phyloP scores from a whole-genome alignment of 2,113 vertebrate species.

The Sceloporus undulatus region DNA sequence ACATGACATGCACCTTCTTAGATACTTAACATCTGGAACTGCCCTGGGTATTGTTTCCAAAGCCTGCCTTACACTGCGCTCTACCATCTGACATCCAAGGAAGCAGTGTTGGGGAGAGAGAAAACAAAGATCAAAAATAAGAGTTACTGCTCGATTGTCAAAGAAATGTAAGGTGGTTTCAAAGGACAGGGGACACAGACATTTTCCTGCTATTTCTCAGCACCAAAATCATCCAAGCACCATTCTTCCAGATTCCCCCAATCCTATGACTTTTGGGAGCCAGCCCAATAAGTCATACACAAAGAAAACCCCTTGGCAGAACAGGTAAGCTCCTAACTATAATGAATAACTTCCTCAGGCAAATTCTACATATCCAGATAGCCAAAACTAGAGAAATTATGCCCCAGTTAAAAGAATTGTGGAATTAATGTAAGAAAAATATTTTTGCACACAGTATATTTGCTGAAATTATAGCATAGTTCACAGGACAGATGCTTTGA shows the following conservation, averaged over 20 bases:
- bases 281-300: neutral
- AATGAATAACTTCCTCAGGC: neutral
- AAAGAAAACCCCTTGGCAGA: neutral
- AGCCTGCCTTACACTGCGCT: neutral
- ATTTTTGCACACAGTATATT: no score
- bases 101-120: neutral
- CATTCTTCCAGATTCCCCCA: neutral
- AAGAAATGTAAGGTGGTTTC: neutral
- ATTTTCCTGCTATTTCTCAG: neutral
- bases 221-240: neutral
- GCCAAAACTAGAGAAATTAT: neutral
- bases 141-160: neutral
- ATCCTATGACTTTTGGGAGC: neutral
- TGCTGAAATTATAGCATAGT: no score
- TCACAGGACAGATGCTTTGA: no score
- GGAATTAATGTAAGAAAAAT: no score
- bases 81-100: constrained; percentile 9
- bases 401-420: neutral
- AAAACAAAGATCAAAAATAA: constrained; percentile 1
- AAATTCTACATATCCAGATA: neutral
- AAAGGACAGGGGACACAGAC: neutral
- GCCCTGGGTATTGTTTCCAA: neutral
- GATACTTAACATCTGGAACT: neutral
- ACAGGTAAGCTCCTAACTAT: neutral
- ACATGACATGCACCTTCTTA: neutral